These are phyloP conservation scores for Trinorchestia longiramus DNA, from an alignment of 1,140 invertebrate species.

Conservation along the genomic window DNA sequence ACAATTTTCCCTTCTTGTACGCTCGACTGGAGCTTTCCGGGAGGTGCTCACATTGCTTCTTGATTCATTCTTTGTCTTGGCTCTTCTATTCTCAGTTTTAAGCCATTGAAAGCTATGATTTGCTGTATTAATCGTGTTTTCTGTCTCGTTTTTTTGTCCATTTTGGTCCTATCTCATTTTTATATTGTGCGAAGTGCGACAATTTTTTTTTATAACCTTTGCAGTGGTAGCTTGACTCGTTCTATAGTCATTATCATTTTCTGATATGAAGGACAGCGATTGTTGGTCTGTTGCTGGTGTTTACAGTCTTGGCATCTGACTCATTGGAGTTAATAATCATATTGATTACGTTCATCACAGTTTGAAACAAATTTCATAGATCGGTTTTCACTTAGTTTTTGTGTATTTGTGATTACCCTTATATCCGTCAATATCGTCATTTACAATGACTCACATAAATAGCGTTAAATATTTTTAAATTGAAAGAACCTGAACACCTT, in stretches of 20 bases:
- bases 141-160: too few species aligned
- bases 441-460: not conserved
- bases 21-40: not conserved
- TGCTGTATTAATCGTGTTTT: too few species aligned
- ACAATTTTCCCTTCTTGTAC: not conserved
- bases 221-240: not conserved
- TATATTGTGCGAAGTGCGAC: not conserved
- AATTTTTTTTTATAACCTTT: not conserved
- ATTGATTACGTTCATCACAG: not conserved
- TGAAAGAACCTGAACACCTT: not conserved
- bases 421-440: not conserved
- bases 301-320: not conserved
- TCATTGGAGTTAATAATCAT: not conserved
- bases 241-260: not conserved
- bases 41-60: not conserved
- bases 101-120: too few species aligned
- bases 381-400: not conserved
- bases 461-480: not conserved
- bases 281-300: not conserved
- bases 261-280: not conserved
- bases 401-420: not conserved
- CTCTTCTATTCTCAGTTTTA: not conserved
- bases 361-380: not conserved
- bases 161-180: too few species aligned
- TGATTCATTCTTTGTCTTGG: not conserved